Conservation (phyloP, 2,888 invertebrate genomes). For the Serripes groenlandicus region DNA sequence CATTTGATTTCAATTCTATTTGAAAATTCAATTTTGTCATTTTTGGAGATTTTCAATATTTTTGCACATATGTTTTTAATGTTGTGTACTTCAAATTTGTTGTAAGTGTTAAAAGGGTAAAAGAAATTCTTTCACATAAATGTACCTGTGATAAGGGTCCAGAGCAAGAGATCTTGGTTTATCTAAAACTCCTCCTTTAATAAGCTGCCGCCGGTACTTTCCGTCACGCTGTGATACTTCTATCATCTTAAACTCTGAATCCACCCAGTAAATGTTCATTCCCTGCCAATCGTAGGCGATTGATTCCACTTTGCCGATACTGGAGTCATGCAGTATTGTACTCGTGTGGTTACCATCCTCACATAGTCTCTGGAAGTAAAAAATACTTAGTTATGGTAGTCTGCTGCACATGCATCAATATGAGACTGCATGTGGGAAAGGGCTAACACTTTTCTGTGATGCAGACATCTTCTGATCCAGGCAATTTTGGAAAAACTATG, state of each 20-base stretch:
- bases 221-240: slow-evolving; percentile 93
- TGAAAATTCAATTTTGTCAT: no score
- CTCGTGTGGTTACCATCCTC: slow-evolving; percentile 89
- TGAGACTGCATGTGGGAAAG: no score
- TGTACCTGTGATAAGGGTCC: slow-evolving; percentile 92
- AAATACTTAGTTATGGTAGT: no score
- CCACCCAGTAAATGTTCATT: slow-evolving; percentile 94
- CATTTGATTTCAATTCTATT: no score
- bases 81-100: no score
- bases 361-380: slow-evolving; percentile 81
- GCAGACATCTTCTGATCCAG: no score
- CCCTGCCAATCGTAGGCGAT: slow-evolving; percentile 96
- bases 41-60: no score
- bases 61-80: no score
- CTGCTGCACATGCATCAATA: no score
- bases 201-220: slow-evolving; percentile 92
- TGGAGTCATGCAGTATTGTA: slow-evolving; percentile 48
- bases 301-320: slow-evolving; percentile 87
- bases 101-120: no score
- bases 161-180: slow-evolving; percentile 94
- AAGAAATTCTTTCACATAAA: not conserved
- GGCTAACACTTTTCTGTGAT: no score
- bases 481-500: no score
- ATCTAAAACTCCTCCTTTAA: slow-evolving; percentile 89
- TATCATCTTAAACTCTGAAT: slow-evolving; percentile 92